Conservation (phyloP, 2,888 invertebrate genomes). For the Protodeltote pygarga region DNA sequence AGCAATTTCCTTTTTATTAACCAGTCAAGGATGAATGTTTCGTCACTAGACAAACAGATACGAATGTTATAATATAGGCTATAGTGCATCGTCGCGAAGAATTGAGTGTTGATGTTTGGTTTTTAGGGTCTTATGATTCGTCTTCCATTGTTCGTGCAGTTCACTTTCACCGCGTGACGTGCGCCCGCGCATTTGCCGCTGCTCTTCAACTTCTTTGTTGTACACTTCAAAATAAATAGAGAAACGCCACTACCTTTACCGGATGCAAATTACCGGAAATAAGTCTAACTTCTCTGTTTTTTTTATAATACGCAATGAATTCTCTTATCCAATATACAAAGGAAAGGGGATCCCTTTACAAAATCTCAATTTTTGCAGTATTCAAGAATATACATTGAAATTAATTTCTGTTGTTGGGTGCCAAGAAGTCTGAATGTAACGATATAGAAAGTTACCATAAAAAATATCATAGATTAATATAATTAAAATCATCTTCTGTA, state of each 20-base stretch:
- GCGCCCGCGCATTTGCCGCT: conserved; percentile 41
- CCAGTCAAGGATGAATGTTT: conserved; percentile 56
- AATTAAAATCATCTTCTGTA: too few species aligned
- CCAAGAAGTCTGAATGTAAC: too few species aligned
- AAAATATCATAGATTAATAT: too few species aligned
- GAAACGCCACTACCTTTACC: conserved; percentile 8
- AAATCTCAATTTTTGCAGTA: too few species aligned
- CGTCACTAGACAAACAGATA: conserved; percentile 29
- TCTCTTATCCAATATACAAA: too few species aligned
- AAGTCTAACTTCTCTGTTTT: background rate
- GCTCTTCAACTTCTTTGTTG: conserved; percentile 39
- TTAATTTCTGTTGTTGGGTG: too few species aligned
- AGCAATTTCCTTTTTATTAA: conserved; percentile 47
- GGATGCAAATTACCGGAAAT: background rate
- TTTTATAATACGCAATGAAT: background rate
- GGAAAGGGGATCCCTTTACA: too few species aligned
- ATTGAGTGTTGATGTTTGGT: conserved; percentile 61
- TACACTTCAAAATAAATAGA: conserved; percentile 10
- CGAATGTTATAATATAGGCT: conserved; percentile 49
- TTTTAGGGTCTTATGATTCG: conserved; percentile 57
- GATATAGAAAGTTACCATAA: too few species aligned
- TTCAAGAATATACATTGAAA: too few species aligned
- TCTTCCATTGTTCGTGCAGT: conserved; percentile 65
- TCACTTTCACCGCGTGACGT: conserved; percentile 74
- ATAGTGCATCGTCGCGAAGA: conserved; percentile 46